Conservation (phyloP, 92 coral and sea anemone species). For the Desmophyllum pertusum region DNA sequence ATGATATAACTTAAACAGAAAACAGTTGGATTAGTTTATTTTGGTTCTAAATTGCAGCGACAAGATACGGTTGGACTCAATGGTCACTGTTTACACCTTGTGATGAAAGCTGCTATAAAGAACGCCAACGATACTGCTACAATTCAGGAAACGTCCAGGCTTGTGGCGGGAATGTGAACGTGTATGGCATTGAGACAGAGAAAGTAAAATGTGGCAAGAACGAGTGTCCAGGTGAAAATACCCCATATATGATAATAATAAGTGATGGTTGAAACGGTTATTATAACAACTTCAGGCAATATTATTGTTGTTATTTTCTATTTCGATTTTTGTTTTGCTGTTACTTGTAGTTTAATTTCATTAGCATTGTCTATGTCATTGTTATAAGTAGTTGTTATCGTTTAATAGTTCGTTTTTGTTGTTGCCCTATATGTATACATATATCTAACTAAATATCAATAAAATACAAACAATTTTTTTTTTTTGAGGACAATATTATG, state of each 20-base stretch:
- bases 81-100: slow-evolving; percentile 91
- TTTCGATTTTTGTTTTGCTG: too few relatives aligned
- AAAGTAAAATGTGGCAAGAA: slow-evolving; percentile 57
- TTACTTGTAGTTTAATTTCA: too few relatives aligned
- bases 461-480: too few relatives aligned
- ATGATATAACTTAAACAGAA: too few relatives aligned
- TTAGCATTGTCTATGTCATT: too few relatives aligned
- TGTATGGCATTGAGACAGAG: slow-evolving; percentile 76
- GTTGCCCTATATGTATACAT: too few relatives aligned
- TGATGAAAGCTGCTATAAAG: slow-evolving; percentile 66
- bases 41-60: slow-evolving; percentile 20
- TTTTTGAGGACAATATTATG: too few relatives aligned
- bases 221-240: slow-evolving; percentile 78
- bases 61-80: slow-evolving; percentile 73
- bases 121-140: slow-evolving; percentile 81
- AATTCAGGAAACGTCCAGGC: slow-evolving; percentile 55
- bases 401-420: too few relatives aligned
- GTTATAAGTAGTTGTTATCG: too few relatives aligned
- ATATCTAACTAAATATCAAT: too few relatives aligned
- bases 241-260: neutral
- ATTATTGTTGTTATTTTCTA: too few relatives aligned
- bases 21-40: neutral
- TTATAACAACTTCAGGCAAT: too few relatives aligned
- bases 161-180: slow-evolving; percentile 83
- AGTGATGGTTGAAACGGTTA: neutral